Evolutionary conservation across 2,888 invertebrate species (phyloP), one percentile per base, ranked within the genome.

Genomic region (Margaritifera margaritifera): DNA sequence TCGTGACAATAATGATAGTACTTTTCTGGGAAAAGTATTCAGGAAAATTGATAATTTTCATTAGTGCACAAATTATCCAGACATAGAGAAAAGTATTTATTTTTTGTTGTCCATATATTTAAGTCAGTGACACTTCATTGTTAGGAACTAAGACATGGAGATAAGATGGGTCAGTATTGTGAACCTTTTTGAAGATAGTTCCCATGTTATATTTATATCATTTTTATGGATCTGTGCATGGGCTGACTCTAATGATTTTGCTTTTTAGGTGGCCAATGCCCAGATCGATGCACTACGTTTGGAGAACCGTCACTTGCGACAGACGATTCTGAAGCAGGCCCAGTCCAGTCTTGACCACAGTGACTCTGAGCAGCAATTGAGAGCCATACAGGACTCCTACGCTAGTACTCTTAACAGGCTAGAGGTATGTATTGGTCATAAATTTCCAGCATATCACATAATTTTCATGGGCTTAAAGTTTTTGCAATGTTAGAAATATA

Each of bases 221-320:
- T 31, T 6, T 31, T 31, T 8, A 11, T 42, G 11, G 11, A 42
- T 42, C 11, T 42, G 11, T 0, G 15, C 2, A 15, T 42, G 42
- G 42, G 11, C 42, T 42, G 31, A 31, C 8, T 8, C 8, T 8
- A 8, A 50, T 52, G 1, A 24, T 18, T 60, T 64, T 50, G 24
- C 57, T 58, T 31, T 58, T 11, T 75, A 87, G 86, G 84, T 86
- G 18, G 78, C 84, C 25, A 83, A 80, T 71, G 82, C 85, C 25
- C 85, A 86, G 79, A 74, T 85, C 52, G 84, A 87, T 51, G 84
- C 85, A 22, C 74, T 87, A 56, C 80, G 82, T 15, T 68, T 82
- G 60, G 87, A 87, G 74, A 87, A 86, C 71, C 72, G 82, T 22
- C 84, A 82, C 61, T 74, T 87, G 52, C 76, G 86, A 20, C 82